Evolutionary conservation across 2,797 vertebrate species (phyloP).

Genomic region (Dendrocincla tyrannina): DNA sequence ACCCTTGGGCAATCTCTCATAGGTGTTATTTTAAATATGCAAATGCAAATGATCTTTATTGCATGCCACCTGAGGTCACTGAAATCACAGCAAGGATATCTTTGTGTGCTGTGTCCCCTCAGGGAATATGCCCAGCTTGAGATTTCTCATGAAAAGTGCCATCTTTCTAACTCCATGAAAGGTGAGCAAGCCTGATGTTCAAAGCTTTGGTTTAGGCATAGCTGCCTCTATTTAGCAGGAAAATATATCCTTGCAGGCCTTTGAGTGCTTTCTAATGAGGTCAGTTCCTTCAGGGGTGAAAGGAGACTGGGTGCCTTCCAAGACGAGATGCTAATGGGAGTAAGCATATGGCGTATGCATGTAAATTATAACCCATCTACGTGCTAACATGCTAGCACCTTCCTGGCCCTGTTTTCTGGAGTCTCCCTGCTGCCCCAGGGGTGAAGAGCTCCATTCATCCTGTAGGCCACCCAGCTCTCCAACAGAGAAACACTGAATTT

Average conservation of each 20-base stretch:
- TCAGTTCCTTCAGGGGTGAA: slow-evolving; percentile 14
- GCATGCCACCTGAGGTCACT: slow-evolving; percentile 20
- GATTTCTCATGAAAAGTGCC: neutral
- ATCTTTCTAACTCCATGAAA: neutral
- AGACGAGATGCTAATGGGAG: slow-evolving; percentile 16
- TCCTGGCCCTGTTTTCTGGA: slow-evolving; percentile 30
- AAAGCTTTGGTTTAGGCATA: neutral
- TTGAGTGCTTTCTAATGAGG: slow-evolving; percentile 4
- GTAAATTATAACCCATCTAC: slow-evolving; percentile 56
- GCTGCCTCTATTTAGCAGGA: neutral
- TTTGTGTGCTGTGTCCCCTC: neutral
- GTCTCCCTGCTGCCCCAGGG: slow-evolving; percentile 42
- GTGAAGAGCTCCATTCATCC: slow-evolving; percentile 65
- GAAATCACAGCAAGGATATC: neutral
- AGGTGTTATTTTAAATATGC: slow-evolving; percentile 7
- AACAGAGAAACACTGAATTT: slow-evolving; percentile 62
- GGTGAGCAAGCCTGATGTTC: neutral
- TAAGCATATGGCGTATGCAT: neutral
- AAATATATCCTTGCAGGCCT: neutral
- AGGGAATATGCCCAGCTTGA: neutral
- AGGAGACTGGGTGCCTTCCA: slow-evolving; percentile 41
- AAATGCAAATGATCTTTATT: neutral
- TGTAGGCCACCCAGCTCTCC: slow-evolving; percentile 67
- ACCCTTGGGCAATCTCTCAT: slow-evolving; percentile 17
- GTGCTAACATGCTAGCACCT: slow-evolving; percentile 64